Percentiles rank a stretch among this genome's conserved stretches.
Evolutionary conservation across 2,797 vertebrate species (phyloP).

Genomic region (Prionace glauca): DNA sequence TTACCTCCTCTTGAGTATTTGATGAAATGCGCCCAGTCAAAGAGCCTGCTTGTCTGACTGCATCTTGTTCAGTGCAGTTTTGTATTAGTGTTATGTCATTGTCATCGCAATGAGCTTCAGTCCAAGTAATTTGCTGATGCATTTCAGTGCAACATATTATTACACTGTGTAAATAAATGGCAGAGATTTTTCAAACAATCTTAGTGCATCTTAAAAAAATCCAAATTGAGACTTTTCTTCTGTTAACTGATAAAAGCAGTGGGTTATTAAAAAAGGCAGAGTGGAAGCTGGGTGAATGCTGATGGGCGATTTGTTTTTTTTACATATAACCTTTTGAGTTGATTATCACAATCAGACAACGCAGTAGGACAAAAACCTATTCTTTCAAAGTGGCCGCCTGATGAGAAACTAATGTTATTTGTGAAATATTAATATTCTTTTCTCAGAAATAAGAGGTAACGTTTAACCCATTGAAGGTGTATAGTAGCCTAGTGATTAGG

Average conservation of each 20-base stretch:
- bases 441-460: not conserved
- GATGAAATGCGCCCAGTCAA: not conserved
- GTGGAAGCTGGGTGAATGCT: conserved; percentile 53
- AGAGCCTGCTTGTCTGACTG: not conserved
- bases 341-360: conserved; percentile 65
- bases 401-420: not conserved
- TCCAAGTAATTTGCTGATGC: not conserved
- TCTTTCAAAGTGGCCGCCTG: not conserved
- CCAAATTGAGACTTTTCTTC: not conserved
- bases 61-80: not conserved
- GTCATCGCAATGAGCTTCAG: not conserved
- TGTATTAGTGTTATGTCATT: not conserved
- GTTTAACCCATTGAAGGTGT: not conserved
- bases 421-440: not conserved
- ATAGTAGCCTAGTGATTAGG: not conserved
- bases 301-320: conserved; percentile 51
- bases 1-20: not conserved
- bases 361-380: conserved; percentile 52
- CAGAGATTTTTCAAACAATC: not conserved
- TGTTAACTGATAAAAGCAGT: not conserved
- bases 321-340: conserved; percentile 67
- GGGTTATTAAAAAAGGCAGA: conserved; percentile 37
- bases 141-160: not conserved
- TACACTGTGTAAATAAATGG: not conserved
- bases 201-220: not conserved